Evolutionary conservation across 2,113 vertebrate genomes (phyloP), one percentile per base, ranked within the genome.

Genomic region (Phoenicopterus ruber): DNA sequence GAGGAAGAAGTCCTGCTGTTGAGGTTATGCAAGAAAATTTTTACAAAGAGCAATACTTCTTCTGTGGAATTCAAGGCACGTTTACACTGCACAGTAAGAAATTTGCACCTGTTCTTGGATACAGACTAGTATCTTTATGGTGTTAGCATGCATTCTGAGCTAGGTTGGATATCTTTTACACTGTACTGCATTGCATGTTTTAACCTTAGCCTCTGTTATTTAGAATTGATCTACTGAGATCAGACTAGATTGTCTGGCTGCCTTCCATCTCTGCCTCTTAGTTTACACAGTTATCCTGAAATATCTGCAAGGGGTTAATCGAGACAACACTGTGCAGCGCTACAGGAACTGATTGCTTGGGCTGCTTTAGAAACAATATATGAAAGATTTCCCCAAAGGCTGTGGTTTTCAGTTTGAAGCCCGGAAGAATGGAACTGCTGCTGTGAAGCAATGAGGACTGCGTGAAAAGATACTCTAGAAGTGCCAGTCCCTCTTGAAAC

Each of bases 321-420:
- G 1, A 92, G 79, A 77, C 49, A 94, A 73, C 26, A 44, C 22
- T 38, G 54, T 54, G 42, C 31, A 46, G 36, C 61, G 38, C 24
- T 71, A 42, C 36, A 87, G 55, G 76, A 96, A 80, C 54, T 52
- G 85, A 96, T 96, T 90, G 71, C 67, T 86, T 74, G 28, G 66
- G 31, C 81, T 91, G 46, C 59, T 90, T 95, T 90, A 90, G 84
- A 95, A 97, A 89, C 57, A 90, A 67, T 92, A 57, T 63, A 70
- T 52, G 78, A 90, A 91, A 96, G 67, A 95, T 92, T 95, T 97
- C 78, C 89, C 94, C 49, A 88, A 88, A 93, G 85, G 57, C 71
- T 93, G 38, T 80, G 42, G 16, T 61, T 91, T 95, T 83, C 34
- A 58, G 34, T 72, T 65, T 90, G 87, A 96, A 95, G 79, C 36